A percentile compares a stretch with the other conserved stretches of the same genome.
These are phyloP conservation scores for Sebastes cheni DNA, from an alignment of 2,797 vertebrate genomes.

Conservation along the genomic window DNA sequence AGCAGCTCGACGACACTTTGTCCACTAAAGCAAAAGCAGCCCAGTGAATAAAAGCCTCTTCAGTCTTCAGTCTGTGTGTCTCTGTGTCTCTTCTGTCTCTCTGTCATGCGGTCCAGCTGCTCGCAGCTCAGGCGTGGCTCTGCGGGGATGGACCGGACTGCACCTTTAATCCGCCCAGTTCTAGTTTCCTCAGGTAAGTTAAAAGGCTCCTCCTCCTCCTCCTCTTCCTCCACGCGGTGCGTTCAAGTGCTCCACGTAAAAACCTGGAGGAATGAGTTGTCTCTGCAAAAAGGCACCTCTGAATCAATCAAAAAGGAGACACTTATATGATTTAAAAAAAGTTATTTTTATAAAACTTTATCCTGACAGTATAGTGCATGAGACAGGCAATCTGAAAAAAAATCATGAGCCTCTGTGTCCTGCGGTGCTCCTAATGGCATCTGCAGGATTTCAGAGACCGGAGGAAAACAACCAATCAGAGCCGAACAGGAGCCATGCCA, in stretches of 20 bases:
- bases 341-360: too few species aligned
- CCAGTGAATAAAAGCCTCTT: background rate
- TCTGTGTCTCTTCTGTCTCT: background rate
- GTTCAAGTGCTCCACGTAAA: slow-evolving; percentile 48
- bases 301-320: background rate
- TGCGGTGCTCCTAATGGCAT: too few species aligned
- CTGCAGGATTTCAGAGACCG: too few species aligned
- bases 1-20: background rate
- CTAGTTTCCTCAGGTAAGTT: slow-evolving; percentile 61
- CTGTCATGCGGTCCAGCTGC: slow-evolving; percentile 35
- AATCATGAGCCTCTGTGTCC: too few species aligned
- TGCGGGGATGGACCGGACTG: background rate
- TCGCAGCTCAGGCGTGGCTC: slow-evolving; percentile 27
- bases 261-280: background rate
- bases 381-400: too few species aligned
- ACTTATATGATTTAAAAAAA: too few species aligned
- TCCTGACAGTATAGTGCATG: too few species aligned
- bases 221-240: background rate
- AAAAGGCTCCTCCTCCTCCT: slow-evolving; percentile 14
- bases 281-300: background rate
- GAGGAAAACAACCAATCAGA: too few species aligned
- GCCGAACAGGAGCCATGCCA: too few species aligned
- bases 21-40: background rate
- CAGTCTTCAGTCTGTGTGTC: background rate
- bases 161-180: slow-evolving; percentile 52